Conservation (phyloP, 1,140 invertebrate species). For the Temnothorax curvispinosus region DNA sequence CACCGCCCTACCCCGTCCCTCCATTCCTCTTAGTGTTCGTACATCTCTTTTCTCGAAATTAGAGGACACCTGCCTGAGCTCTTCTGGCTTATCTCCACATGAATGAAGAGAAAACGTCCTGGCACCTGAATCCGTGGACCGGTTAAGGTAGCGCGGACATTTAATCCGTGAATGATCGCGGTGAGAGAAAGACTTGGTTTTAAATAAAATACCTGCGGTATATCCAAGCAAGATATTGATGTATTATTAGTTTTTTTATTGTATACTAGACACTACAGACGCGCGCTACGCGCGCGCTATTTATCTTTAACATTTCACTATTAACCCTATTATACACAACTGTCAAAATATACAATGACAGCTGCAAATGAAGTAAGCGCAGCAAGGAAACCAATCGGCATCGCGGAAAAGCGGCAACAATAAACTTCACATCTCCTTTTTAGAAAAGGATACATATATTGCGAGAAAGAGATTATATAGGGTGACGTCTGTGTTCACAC, state of each 20-base stretch:
- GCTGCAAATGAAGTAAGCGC: too few species aligned
- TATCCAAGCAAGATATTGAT: neutral
- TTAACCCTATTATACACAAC: too few species aligned
- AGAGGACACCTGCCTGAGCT: constrained; percentile 43
- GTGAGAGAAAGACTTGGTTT: constrained; percentile 15
- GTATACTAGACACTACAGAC: too few species aligned
- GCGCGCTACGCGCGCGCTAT: too few species aligned
- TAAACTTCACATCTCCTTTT: too few species aligned
- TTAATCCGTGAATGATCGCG: constrained; percentile 34
- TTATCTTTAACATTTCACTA: too few species aligned
- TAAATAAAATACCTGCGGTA: neutral
- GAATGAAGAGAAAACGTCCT: constrained; percentile 74
- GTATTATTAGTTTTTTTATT: neutral
- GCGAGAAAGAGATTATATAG: neutral
- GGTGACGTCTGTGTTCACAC: neutral
- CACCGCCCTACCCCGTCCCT: constrained; percentile 3
- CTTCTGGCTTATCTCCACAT: constrained; percentile 71
- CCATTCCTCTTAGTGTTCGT: neutral
- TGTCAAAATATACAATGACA: too few species aligned
- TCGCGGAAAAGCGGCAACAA: too few species aligned
- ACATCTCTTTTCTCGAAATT: constrained; percentile 65
- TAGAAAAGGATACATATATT: neutral
- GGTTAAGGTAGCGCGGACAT: constrained; percentile 28
- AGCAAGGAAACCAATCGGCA: too few species aligned
- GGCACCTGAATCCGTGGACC: constrained; percentile 38